These are phyloP conservation scores for Fulmarus glacialis DNA, from an alignment of 2,113 vertebrate genomes.

Conservation along the genomic window DNA sequence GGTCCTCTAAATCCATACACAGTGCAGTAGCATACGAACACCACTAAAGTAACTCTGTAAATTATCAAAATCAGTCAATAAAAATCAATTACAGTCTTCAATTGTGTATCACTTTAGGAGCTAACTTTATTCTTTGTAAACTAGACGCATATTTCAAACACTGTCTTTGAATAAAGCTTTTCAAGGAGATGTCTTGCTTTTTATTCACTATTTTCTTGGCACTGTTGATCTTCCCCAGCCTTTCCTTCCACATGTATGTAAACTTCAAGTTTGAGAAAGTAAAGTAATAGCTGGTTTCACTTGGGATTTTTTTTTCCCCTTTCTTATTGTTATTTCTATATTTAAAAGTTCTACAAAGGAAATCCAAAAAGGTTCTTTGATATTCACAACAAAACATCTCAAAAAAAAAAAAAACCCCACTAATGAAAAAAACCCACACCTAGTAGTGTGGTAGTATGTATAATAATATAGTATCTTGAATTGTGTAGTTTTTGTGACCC, in stretches of 20 bases:
- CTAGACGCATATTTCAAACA: neutral
- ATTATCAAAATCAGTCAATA: neutral
- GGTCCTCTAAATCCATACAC: neutral
- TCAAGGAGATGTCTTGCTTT: neutral
- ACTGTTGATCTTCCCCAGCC: neutral
- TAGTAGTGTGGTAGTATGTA: accelerated
- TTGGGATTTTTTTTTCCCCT: neutral
- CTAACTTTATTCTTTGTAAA: neutral
- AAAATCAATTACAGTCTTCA: neutral
- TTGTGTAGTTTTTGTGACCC: accelerated
- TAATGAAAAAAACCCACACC: accelerated
- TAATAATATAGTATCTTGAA: neutral
- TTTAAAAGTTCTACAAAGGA: neutral
- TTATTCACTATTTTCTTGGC: neutral
- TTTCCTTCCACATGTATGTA: neutral
- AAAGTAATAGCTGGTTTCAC: neutral
- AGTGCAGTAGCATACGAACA: neutral
- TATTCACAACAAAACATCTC: neutral
- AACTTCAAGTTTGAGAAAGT: neutral
- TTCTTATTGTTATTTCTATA: neutral
- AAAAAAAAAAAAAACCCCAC: neutral
- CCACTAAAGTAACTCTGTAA: neutral
- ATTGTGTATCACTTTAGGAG: neutral
- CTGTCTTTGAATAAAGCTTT: neutral
- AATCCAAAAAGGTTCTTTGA: neutral